Conservation (phyloP, 2,797 vertebrate genomes). For the Bradypodion ventrale region DNA sequence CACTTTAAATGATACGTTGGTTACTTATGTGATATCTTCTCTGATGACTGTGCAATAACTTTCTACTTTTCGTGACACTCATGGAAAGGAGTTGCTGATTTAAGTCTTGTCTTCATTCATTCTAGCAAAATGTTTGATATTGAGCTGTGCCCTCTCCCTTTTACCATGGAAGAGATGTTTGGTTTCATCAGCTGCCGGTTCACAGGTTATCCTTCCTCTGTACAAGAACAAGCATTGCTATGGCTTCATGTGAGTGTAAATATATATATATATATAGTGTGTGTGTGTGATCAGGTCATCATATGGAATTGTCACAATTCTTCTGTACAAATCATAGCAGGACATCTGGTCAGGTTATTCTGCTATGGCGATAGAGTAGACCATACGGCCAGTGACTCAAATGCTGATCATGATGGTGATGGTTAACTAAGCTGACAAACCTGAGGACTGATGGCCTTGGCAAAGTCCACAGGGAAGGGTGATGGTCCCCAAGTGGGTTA, state of each 20-base stretch:
- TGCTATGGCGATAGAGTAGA: no score
- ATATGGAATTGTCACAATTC: no score
- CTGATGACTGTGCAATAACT: background rate
- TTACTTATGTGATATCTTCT: slow-evolving; percentile 1
- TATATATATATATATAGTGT: no score
- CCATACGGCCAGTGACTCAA: no score
- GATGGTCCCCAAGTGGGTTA: no score
- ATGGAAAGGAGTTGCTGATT: slow-evolving; percentile 2
- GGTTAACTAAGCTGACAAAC: no score
- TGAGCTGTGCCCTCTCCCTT: slow-evolving; percentile 97
- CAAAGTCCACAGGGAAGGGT: no score
- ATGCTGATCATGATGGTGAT: no score
- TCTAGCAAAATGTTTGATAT: slow-evolving; percentile 99
- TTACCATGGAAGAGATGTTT: slow-evolving; percentile 99
- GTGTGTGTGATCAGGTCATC: slow-evolving; percentile 7
- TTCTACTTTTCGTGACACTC: background rate
- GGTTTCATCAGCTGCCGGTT: slow-evolving; percentile 98
- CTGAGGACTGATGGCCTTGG: no score
- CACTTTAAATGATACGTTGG: fast-evolving
- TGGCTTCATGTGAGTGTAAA: slow-evolving; percentile 94
- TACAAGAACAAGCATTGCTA: slow-evolving; percentile 96
- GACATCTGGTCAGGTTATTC: no score
- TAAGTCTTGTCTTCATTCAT: slow-evolving; percentile 58
- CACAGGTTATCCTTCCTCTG: slow-evolving; percentile 95
- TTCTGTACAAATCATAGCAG: no score